phyloP scores from a whole-genome alignment of 2,113 vertebrate species.

The Vireo altiloquus region DNA sequence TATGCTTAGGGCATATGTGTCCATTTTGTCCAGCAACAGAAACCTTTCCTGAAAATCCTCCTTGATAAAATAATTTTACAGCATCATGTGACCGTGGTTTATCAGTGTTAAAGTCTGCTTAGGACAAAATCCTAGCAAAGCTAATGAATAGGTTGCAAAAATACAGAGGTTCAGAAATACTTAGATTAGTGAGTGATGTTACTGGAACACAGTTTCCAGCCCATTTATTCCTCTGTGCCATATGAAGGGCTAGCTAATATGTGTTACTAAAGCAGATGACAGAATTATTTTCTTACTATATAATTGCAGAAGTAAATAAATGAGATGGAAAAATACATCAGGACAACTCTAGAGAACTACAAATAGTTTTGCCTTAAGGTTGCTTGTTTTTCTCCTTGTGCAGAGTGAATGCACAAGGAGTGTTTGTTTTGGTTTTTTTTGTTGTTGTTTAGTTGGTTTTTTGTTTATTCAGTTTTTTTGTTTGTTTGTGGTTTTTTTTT shows the following conservation, averaged over 20 bases:
- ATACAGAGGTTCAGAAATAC: neutral
- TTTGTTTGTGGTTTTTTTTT: neutral
- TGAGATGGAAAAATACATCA: neutral
- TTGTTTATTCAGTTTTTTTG: neutral
- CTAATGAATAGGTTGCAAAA: neutral
- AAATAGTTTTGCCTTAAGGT: neutral
- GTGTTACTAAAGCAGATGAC: neutral
- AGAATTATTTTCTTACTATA: neutral
- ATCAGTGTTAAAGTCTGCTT: neutral
- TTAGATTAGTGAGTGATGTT: neutral
- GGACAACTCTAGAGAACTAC: neutral
- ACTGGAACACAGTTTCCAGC: neutral
- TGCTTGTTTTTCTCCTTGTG: neutral
- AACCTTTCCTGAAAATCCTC: neutral
- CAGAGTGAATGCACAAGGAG: neutral
- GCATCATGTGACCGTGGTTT: neutral
- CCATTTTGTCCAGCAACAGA: neutral
- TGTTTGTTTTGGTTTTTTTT: neutral
- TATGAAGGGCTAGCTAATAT: neutral
- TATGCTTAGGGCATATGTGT: neutral
- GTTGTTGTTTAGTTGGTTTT: neutral
- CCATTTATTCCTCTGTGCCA: neutral
- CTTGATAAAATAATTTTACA: neutral
- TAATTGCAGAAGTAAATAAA: neutral
- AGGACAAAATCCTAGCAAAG: neutral